A percentile compares a stretch with the other conserved stretches of the same genome.
Conservation (phyloP, 2,113 vertebrate species). For the Scomber japonicus region DNA sequence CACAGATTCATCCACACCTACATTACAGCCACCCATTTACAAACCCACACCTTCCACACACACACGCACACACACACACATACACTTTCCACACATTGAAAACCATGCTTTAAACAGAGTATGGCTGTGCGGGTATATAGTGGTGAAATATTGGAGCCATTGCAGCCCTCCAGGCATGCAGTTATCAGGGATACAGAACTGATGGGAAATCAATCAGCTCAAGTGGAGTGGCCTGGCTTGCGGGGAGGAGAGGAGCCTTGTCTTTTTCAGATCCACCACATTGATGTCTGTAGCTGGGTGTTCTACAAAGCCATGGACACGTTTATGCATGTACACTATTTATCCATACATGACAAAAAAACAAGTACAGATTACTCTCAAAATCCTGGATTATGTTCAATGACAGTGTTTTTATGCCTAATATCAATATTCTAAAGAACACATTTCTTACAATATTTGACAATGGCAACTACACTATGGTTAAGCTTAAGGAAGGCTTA, state of each 20-base stretch:
- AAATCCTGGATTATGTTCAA: no score
- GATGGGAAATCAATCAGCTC: conserved; percentile 84
- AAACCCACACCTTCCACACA: conserved; percentile 1
- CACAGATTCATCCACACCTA: background rate
- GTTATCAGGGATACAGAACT: conserved; percentile 82
- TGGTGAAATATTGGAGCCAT: conserved; percentile 76
- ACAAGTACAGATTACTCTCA: no score
- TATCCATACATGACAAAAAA: no score
- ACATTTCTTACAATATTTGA: no score
- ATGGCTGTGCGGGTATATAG: conserved; percentile 42
- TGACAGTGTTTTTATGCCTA: no score
- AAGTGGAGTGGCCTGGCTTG: conserved; percentile 75
- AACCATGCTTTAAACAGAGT: conserved; percentile 46
- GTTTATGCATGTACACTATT: no score
- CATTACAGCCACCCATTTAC: background rate
- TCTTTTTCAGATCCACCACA: conserved; percentile 47
- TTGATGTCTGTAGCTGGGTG: background rate
- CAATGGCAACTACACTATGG: no score
- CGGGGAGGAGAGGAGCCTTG: conserved; percentile 53
- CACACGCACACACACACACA: conserved; percentile 15
- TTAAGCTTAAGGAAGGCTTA: no score
- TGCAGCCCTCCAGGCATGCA: conserved; percentile 77
- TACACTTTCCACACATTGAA: background rate
- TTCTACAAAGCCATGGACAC: no score
- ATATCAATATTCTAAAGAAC: no score